These are phyloP conservation scores for Hermetia illucens DNA, from an alignment of 1,140 invertebrate species.

Conservation along the genomic window DNA sequence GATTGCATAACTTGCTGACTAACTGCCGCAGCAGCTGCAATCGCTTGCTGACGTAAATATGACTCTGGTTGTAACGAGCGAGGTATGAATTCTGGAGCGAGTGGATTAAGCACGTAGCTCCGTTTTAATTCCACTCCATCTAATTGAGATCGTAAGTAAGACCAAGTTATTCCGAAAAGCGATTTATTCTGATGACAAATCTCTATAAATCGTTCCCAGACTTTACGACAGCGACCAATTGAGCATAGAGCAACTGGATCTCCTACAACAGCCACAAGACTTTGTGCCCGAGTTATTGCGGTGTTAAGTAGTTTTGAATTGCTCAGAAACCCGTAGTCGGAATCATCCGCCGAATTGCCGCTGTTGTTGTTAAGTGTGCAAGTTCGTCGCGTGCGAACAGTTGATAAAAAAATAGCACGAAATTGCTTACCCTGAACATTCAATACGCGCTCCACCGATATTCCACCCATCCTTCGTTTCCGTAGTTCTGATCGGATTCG, in stretches of 20 bases:
- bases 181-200: conserved; percentile 60
- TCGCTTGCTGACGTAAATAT: conserved; percentile 26
- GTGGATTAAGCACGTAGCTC: conserved; percentile 62
- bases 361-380: conserved; percentile 38
- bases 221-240: conserved; percentile 66
- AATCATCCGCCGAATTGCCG: conserved; percentile 34
- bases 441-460: conserved; percentile 72
- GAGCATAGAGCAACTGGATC: conserved; percentile 76
- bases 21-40: too few species aligned
- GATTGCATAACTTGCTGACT: conserved; percentile 19
- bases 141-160: conserved; percentile 48
- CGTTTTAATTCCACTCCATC: conserved; percentile 60
- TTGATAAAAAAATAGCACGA: conserved; percentile 69
- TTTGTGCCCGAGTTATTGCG: conserved; percentile 74
- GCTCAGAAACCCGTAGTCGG: conserved; percentile 74
- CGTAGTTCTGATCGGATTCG: conserved; percentile 65
- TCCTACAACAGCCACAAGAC: conserved; percentile 74
- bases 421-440: conserved; percentile 89
- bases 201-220: conserved; percentile 71
- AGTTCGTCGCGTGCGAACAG: conserved; percentile 62
- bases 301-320: conserved; percentile 77
- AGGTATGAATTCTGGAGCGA: conserved; percentile 70
- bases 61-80: conserved; percentile 35
- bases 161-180: conserved; percentile 59
- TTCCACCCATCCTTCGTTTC: conserved; percentile 53